Base-by-base conservation (phyloP, 2,888 invertebrate species). In the Rotaria socialis region DNA sequence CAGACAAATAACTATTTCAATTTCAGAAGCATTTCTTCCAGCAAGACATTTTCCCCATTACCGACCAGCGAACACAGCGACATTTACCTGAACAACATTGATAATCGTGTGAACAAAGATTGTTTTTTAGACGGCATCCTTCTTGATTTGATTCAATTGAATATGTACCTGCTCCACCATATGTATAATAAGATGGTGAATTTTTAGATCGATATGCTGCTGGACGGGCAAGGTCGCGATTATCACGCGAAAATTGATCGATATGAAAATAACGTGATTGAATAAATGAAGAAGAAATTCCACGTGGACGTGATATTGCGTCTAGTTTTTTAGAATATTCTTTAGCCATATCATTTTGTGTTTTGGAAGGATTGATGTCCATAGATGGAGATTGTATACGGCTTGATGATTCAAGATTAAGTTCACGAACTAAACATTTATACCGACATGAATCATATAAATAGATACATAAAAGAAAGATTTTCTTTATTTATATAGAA, bases 31-130 rank as follows among this genome's bases (percentile, higher is more conserved):
- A 75, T 24, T 75, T 75, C 47, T 75, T 75, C 27, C 22, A 43
- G 6, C 75, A 75, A 22, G 75, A 75, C 75, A 75, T 75, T 43
- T 41, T 75, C 7, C 75, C 75, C 16, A 75, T 47, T 8, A 47
- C 22, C 10, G 75, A 75, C 75, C 75, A 80, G 43, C 47, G 7
- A 43, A 80, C 47, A 80, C 47, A 80, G 5, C 47, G 80, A n/a
- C 80, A 80, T 80, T 80, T 80, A 11, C 47, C 80, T 47, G 80
- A 80, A 80, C 47, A 80, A 80, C 80, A 80, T 24, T 80, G 80
- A 47, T 80, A 41, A 47, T 80, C 47, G 5, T 41, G 24, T 24
- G 43, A 22, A 47, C 47, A 47, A 47, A 24, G 24, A n/a, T 43
- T 80, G 4, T 22, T 43, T 43, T 41, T 80, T 80, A 80, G n/a